Evolutionary conservation across 2,797 vertebrate genomes (phyloP).

Genomic region (Decapterus maruadsi): DNA sequence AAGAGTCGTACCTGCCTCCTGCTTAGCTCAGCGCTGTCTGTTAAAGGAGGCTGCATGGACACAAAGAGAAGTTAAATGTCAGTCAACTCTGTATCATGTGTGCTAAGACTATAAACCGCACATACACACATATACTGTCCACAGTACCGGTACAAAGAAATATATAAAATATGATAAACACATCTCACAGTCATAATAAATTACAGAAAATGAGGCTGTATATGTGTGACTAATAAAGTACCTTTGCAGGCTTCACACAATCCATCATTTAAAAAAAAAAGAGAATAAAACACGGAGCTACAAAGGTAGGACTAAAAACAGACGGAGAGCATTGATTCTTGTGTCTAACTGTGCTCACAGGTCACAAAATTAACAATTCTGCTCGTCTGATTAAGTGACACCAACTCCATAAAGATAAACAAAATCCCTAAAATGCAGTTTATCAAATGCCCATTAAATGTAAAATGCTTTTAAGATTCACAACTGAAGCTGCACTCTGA

Average conservation of each 20-base stretch:
- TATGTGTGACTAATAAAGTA: too few relatives aligned
- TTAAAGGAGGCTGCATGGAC: conserved; percentile 88
- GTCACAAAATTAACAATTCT: conserved; percentile 7
- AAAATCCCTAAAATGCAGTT: background rate
- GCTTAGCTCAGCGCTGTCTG: conserved; percentile 92
- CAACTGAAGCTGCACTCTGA: conserved; percentile 15
- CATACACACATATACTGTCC: background rate
- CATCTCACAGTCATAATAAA: conserved; percentile 2
- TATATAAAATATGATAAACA: background rate
- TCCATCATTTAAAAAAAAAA: conserved; percentile 16
- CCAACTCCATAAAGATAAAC: background rate
- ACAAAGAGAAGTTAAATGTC: background rate
- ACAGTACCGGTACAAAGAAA: background rate
- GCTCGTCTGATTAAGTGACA: background rate
- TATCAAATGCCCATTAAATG: conserved; percentile 11
- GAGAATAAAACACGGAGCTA: conserved; percentile 13
- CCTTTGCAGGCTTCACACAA: background rate
- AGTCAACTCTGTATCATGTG: background rate
- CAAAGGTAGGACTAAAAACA: conserved; percentile 12
- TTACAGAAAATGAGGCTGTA: conserved; percentile 13
- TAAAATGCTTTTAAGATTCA: conserved; percentile 12
- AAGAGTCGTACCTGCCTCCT: conserved; percentile 92
- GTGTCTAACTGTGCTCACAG: conserved; percentile 1
- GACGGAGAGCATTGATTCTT: conserved; percentile 24
- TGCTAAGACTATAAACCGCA: conserved; percentile 2